Evolutionary conservation across 1,140 invertebrate genomes (phyloP).

Genomic region (Lithobius niger): DNA sequence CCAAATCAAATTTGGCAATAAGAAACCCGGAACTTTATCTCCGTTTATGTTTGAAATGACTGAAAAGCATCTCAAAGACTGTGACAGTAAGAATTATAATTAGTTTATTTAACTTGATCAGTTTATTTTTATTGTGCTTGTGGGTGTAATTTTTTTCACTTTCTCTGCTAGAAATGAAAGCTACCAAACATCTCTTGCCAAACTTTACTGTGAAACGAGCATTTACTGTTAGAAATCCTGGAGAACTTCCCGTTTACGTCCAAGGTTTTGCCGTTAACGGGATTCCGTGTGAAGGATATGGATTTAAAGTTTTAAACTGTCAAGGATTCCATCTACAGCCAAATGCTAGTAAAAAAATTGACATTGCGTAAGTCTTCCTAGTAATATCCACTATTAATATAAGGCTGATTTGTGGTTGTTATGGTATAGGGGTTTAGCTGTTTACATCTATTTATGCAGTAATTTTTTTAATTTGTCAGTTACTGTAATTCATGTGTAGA

Average conservation of each 20-base stretch:
- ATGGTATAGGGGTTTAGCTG: no score
- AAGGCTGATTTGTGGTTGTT: no score
- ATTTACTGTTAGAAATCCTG: constrained; percentile 77
- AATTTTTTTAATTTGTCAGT: no score
- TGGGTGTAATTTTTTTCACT: constrained; percentile 14
- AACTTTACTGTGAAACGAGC: constrained; percentile 66
- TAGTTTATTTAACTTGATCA: constrained; percentile 12
- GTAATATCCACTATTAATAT: no score
- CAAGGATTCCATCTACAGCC: constrained; percentile 60
- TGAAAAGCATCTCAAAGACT: constrained; percentile 68
- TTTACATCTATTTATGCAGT: no score
- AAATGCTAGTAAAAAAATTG: constrained; percentile 69
- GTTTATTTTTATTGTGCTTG: constrained; percentile 1
- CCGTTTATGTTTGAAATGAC: constrained; percentile 71
- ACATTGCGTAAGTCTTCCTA: constrained; percentile 56
- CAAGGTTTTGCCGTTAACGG: constrained; percentile 58
- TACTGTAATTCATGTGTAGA: no score
- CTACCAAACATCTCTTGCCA: constrained; percentile 39
- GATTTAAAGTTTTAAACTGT: constrained; percentile 75
- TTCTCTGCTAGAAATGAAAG: constrained; percentile 33
- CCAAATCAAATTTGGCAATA: constrained; percentile 80
- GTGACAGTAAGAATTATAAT: constrained; percentile 43
- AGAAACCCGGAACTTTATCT: constrained; percentile 55
- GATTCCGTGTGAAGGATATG: constrained; percentile 65
- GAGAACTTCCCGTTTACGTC: constrained; percentile 58